Base-by-base conservation (phyloP, 2,888 invertebrate genomes). In the Mycogona germanica region DNA sequence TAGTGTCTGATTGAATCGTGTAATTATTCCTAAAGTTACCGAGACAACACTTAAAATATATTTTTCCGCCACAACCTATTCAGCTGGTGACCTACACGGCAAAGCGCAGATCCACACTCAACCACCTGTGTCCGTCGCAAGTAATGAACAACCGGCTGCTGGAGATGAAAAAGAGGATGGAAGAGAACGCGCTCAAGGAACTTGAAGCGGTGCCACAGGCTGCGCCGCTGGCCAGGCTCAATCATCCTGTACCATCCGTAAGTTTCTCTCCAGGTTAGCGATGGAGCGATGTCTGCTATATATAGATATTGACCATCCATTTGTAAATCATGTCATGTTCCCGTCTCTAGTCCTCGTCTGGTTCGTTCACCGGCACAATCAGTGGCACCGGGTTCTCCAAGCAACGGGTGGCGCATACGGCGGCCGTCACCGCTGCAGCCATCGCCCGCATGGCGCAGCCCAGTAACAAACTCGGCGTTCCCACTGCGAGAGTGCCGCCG, bases 81-180 rank as follows among this genome's bases (percentile, higher is more conserved):
- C 35, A 12, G 12, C 12, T 28, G 41, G 51, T 12, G 28, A 40
- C 28, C 29, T 14, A 51, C 38, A 28, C 25, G 41, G 28, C 51
- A 40, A 51, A 51, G 41, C 21, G 2, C 19, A 14, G 14, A 26
- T 14, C 37, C 49, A n/a, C 17, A 40, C 23, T 51, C 51, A 51
- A 12, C 40, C 64, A 25, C 64, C 63, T n/a, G n/a, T n/a, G n/a
- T 45, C 66, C 70, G 7, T 66, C 66, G 7, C 63, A 68, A 57
- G 66, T 68, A 7, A 67, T 70, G 67, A 64, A 67, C 55, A 67
- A 67, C 53, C 59, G 69, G 4, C 65, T 65, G 53, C 56, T 63
- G 19, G 61, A 64, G 53, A 64, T 68, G 60, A 65, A 67, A 61
- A 63, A 50, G 23, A 53, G 46, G 41, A 46, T 46, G 46, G 29